phyloP scores from a whole-genome alignment of 2,888 invertebrate species.

The Drosophila mimica region DNA sequence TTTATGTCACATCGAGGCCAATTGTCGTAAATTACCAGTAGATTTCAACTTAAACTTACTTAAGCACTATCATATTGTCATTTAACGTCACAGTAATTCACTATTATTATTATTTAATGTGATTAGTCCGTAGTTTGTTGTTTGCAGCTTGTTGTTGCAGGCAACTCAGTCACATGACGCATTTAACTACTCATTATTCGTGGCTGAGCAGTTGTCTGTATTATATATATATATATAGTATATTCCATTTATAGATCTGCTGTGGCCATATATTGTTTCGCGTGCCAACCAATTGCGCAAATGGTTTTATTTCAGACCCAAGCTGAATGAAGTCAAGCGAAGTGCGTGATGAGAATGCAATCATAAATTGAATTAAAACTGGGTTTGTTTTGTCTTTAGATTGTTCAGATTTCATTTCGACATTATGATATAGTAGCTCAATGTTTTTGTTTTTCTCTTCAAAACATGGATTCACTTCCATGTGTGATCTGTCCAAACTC shows the following conservation, averaged over 20 bases:
- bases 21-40: constrained; percentile 39
- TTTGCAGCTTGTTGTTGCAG: constrained; percentile 24
- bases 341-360: constrained; percentile 32
- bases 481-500: background rate
- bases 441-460: background rate
- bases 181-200: constrained; percentile 12
- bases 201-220: background rate
- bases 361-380: constrained; percentile 24
- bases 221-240: background rate
- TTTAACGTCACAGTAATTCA: constrained; percentile 11
- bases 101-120: constrained; percentile 33
- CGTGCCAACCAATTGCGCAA: constrained; percentile 40
- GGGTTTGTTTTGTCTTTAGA: constrained; percentile 1
- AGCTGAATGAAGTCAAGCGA: constrained; percentile 10
- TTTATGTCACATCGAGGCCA: constrained; percentile 32
- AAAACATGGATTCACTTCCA: background rate
- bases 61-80: constrained; percentile 14
- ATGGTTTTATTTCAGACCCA: constrained; percentile 35
- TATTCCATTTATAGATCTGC: constrained; percentile 10
- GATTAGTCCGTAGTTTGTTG: constrained; percentile 35
- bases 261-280: constrained; percentile 27
- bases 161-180: constrained; percentile 9
- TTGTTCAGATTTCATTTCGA: constrained; percentile 5
- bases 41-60: background rate
- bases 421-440: background rate